Base-by-base conservation (phyloP, 1,140 invertebrate species). In the Ceratosolen solmsi region DNA sequence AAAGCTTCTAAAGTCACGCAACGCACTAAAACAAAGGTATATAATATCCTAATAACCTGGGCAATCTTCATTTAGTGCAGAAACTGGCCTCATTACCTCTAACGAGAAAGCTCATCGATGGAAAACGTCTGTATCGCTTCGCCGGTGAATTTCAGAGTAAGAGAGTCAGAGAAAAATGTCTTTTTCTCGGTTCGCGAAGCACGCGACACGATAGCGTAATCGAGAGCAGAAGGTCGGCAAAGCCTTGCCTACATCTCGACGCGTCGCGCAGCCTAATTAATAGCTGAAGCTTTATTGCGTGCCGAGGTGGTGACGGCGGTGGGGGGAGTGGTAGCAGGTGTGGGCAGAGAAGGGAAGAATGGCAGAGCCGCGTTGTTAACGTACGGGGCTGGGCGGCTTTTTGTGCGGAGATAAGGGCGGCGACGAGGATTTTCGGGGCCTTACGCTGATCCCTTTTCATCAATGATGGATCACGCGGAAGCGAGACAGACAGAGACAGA, bases 261-360 rank as follows among this genome's bases (percentile, higher is more conserved):
- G 41, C 11, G 54, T 58, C 54, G 20, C 70, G 51, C 51, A n/a
- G 17, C 41, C 13, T 49, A 51, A 72, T 70, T 41, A 70, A 70
- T 70, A 36, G 65, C 20, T n/a, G 60, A 63, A 70, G 38, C 36
- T 70, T 70, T 70, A 70, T 46, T 70, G 13, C 65, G 4, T 36
- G n/a, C 4, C 60, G 27, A 33, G 15, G n/a, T 25, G 41, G n/a
- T n/a, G n/a, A n/a, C n/a, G n/a, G n/a, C n/a, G n/a, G n/a, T n/a
- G n/a, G n/a, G n/a, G n/a, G n/a, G n/a, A n/a, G n/a, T n/a, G n/a
- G n/a, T n/a, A n/a, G n/a, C n/a, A n/a, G n/a, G n/a, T n/a, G n/a
- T n/a, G n/a, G n/a, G n/a, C n/a, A n/a, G n/a, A n/a, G 36, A 22
- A 13, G 38, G 17, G 20, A 71, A 71, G 17, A 71, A 71, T 71